These are phyloP conservation scores for Chironomus striatipennis DNA, from an alignment of 1,140 invertebrate species.

Conservation along the genomic window DNA sequence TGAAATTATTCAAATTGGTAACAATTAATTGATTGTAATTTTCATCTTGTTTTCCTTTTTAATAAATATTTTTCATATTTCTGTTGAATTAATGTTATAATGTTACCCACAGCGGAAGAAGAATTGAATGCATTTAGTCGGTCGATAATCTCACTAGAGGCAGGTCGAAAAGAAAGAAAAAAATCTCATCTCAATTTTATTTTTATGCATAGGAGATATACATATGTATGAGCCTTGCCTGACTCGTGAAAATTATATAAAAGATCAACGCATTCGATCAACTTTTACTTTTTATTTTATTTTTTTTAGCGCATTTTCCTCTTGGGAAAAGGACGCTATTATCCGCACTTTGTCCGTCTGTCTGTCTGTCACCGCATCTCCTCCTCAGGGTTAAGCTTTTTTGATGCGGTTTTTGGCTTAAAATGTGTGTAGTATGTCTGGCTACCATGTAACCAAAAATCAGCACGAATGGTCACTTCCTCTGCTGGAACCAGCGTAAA, in stretches of 20 bases:
- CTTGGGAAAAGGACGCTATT: no score
- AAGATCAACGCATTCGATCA: slow-evolving; percentile 16
- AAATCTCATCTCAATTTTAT: neutral
- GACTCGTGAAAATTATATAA: slow-evolving; percentile 19
- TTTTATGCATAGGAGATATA: no score
- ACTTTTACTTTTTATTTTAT: slow-evolving; percentile 21
- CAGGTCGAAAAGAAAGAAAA: neutral
- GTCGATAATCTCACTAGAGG: neutral
- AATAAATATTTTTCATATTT: neutral
- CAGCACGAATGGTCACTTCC: no score
- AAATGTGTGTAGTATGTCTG: no score
- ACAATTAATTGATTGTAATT: slow-evolving; percentile 3
- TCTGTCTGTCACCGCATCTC: no score
- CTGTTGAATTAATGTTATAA: neutral
- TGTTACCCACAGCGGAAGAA: neutral
- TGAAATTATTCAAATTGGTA: slow-evolving; percentile 15
- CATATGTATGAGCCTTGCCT: neutral
- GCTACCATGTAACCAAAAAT: no score
- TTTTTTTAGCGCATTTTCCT: no score
- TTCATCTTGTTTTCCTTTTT: neutral
- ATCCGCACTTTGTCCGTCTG: no score
- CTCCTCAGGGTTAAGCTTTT: no score
- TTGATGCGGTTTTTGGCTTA: no score
- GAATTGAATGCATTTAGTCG: neutral
- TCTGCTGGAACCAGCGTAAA: no score